Evolutionary conservation across 2,888 invertebrate genomes (phyloP).

Genomic region (Melolontha melolontha): DNA sequence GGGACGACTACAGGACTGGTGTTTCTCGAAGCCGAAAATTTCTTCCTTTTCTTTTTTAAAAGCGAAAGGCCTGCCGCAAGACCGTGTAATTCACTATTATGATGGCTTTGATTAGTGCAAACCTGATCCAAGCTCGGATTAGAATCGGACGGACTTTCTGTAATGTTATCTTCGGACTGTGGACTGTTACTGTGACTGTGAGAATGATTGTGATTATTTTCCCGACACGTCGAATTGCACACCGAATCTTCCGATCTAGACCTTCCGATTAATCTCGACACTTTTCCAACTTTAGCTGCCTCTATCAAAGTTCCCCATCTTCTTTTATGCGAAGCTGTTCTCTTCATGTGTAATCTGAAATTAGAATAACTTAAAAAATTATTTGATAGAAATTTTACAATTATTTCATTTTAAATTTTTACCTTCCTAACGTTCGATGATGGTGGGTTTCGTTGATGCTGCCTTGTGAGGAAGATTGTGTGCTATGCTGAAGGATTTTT

Average conservation of each 20-base stretch:
- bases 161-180: constrained; percentile 77
- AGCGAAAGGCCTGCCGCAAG: constrained; percentile 76
- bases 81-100: constrained; percentile 51
- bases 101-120: constrained; percentile 49
- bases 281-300: constrained; percentile 85
- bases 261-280: constrained; percentile 83
- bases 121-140: constrained; percentile 73
- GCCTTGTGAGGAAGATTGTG: constrained; percentile 64
- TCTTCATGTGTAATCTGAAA: constrained; percentile 65
- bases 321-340: constrained; percentile 76
- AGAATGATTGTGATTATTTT: constrained; percentile 68
- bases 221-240: constrained; percentile 68
- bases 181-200: constrained; percentile 70
- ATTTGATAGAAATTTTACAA: too few relatives aligned
- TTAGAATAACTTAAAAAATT: not conserved
- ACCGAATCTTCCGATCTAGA: constrained; percentile 89
- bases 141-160: constrained; percentile 78
- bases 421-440: constrained; percentile 53
- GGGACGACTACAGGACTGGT: constrained; percentile 70
- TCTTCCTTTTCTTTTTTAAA: constrained; percentile 83
- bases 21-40: constrained; percentile 84
- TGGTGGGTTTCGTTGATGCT: constrained; percentile 63
- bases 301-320: constrained; percentile 89
- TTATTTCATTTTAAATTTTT: too few relatives aligned
- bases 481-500: constrained; percentile 66